Conservation (phyloP, 1,140 invertebrate genomes). For the Agraylea sexmaculata region DNA sequence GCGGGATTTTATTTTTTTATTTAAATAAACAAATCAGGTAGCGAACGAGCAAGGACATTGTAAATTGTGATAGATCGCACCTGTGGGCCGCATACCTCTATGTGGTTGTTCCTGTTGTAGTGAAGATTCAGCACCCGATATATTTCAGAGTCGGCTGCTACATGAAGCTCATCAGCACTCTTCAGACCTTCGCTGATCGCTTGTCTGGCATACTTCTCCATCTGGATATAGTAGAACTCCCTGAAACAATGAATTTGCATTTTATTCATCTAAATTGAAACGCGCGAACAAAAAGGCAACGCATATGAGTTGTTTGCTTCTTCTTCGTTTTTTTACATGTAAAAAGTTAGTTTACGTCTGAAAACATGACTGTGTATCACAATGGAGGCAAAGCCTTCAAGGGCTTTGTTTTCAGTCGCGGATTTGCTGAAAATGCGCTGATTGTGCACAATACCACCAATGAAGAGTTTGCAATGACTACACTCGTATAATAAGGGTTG, state of each 20-base stretch:
- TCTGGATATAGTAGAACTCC: conserved; percentile 99
- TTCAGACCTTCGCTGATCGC: conserved; percentile 94
- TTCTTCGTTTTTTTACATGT: too few relatives aligned
- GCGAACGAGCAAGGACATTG: conserved; percentile 40
- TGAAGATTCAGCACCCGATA: conserved; percentile 97
- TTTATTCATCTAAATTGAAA: too few relatives aligned
- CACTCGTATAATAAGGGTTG: too few relatives aligned
- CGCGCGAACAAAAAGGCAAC: too few relatives aligned
- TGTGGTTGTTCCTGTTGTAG: conserved; percentile 99
- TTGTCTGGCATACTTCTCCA: conserved; percentile 99
- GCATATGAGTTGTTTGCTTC: too few relatives aligned
- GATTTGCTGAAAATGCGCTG: too few relatives aligned
- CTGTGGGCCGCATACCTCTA: conserved; percentile 70
- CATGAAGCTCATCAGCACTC: conserved; percentile 82
- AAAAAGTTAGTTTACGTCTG: too few relatives aligned
- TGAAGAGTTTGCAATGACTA: too few relatives aligned
- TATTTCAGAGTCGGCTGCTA: conserved; percentile 91
- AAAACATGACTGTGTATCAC: too few relatives aligned
- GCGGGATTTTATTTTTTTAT: not conserved
- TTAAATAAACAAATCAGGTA: not conserved
- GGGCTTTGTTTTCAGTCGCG: too few relatives aligned
- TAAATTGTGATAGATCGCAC: conserved; percentile 21
- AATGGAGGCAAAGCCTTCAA: too few relatives aligned
- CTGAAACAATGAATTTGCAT: conserved; percentile 65
- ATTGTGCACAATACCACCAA: too few relatives aligned